A percentile compares a stretch with the other conserved stretches of the same genome.
These are phyloP conservation scores for Patella caerulea DNA, from an alignment of 2,888 invertebrate genomes.

Conservation along the genomic window DNA sequence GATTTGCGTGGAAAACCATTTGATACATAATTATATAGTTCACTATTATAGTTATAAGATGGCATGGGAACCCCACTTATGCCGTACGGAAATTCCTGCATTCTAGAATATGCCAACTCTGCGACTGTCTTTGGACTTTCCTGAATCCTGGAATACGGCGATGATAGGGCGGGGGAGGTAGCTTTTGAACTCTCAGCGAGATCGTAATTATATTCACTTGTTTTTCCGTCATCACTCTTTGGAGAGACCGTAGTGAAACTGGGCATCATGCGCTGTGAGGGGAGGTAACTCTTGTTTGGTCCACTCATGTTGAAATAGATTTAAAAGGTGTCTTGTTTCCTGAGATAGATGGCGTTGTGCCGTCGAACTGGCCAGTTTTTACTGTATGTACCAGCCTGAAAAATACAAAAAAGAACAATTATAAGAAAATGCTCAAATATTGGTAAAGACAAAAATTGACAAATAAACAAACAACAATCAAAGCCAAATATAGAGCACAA, in stretches of 20 bases:
- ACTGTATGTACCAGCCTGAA: constrained; percentile 5
- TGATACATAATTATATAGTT: constrained; percentile 61
- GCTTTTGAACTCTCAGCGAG: constrained; percentile 20
- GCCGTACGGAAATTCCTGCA: constrained; percentile 58
- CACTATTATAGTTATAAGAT: constrained; percentile 59
- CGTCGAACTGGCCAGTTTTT: background rate
- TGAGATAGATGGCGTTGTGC: background rate
- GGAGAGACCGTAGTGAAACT: constrained; percentile 23
- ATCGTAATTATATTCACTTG: constrained; percentile 17
- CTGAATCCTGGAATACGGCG: constrained; percentile 19
- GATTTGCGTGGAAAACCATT: constrained; percentile 65
- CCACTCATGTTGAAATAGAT: constrained; percentile 25
- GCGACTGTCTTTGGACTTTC: constrained; percentile 21
- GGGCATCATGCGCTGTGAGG: constrained; percentile 28
- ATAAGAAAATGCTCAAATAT: background rate
- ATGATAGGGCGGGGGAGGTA: constrained; percentile 19
- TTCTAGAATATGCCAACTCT: constrained; percentile 25
- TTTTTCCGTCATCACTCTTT: constrained; percentile 1
- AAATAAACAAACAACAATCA: background rate
- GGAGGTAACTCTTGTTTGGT: constrained; percentile 31
- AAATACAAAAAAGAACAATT: background rate
- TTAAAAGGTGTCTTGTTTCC: background rate
- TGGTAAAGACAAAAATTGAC: background rate
- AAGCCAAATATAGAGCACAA: background rate
- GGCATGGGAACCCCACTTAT: constrained; percentile 63